Base-by-base conservation (phyloP, 2,888 invertebrate genomes). In the Melikaiella ostensackeni region DNA sequence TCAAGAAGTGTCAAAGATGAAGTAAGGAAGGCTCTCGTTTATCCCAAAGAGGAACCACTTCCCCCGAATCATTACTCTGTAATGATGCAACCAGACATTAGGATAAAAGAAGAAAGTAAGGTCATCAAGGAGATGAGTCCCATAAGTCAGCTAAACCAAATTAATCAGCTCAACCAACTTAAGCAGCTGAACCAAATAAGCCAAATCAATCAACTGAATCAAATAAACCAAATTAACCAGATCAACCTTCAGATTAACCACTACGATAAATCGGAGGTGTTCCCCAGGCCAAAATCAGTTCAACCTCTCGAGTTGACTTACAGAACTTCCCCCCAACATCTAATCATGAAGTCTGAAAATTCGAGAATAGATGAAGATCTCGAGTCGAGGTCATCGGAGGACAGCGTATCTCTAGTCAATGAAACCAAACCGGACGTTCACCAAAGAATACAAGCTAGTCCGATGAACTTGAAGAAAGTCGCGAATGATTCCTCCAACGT, bases 331-430 rank as follows among this genome's bases (percentile, higher is more conserved):
- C 81, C 84, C 6, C 85, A 84, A 16, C 86, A 88, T 50, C 77
- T 81, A 33, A 78, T 79, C n/a, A 76, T 83, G 9, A 86, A 85
- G 61, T 75, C 85, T 3, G 87, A 86, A 33, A 86, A 83, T 13
- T 79, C 75, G 74, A 87, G 86, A 64, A 92, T 93, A 76, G 93
- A 93, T 78, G 93, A 93, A 78, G 93, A 87, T 79, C 87, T 82
- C 86, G 88, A 87, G 27, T 88, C 89, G 30, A 85, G 87, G 77
- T 88, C 88, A 16, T 90, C 91, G 75, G 88, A 88, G 27, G 89
- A 83, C 38, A 88, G 86, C 81, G 86, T 88, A 75, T 89, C 90
- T 86, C 89, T 90, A 88, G 90, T 91, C 90, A 90, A 79, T 81
- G 89, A 90, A 85, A 84, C 86, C 87, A 84, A 80, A 79, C 79